phyloP scores from a whole-genome alignment of 2,888 invertebrate genomes.

The Aporophyla lueneburgensis region DNA sequence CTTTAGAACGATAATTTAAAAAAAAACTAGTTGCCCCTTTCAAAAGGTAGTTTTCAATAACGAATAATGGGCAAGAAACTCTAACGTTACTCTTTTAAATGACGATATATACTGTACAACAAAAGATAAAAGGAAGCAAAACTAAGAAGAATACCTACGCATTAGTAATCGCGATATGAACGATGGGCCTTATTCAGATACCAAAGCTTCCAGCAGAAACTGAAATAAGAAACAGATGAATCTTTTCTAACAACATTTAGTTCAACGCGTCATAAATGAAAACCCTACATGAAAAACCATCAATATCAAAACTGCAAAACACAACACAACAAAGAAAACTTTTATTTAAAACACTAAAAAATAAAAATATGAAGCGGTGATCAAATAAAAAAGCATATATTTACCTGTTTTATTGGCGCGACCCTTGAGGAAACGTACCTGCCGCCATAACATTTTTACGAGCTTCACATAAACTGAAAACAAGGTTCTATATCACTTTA shows the following conservation, averaged over 20 bases:
- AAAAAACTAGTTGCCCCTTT: too few species aligned
- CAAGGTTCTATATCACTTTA: conserved; percentile 84
- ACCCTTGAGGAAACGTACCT: conserved; percentile 81
- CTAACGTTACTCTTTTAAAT: too few species aligned
- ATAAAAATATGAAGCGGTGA: conserved; percentile 80
- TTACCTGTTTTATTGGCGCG: conserved; percentile 82
- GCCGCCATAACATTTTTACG: conserved; percentile 84
- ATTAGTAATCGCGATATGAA: not conserved
- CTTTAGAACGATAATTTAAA: too few species aligned
- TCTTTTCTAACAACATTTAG: not conserved
- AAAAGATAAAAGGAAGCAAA: too few species aligned
- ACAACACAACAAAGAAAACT: conserved; percentile 36
- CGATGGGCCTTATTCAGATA: not conserved
- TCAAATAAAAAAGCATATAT: conserved; percentile 85
- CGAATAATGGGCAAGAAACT: too few species aligned
- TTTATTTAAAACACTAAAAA: conserved; percentile 63
- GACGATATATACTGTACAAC: too few species aligned
- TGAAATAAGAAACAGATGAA: not conserved
- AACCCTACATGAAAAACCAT: not conserved
- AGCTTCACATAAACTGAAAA: conserved; percentile 78
- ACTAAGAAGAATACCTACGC: too few species aligned
- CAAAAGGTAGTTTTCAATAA: too few species aligned
- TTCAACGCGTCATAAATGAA: not conserved
- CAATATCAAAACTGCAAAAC: conserved; percentile 1
- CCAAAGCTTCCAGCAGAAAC: not conserved